Evolutionary conservation across 2,797 vertebrate species (phyloP), one percentile per base, ranked within the genome.

Genomic region (Leptatherina wallacei): DNA sequence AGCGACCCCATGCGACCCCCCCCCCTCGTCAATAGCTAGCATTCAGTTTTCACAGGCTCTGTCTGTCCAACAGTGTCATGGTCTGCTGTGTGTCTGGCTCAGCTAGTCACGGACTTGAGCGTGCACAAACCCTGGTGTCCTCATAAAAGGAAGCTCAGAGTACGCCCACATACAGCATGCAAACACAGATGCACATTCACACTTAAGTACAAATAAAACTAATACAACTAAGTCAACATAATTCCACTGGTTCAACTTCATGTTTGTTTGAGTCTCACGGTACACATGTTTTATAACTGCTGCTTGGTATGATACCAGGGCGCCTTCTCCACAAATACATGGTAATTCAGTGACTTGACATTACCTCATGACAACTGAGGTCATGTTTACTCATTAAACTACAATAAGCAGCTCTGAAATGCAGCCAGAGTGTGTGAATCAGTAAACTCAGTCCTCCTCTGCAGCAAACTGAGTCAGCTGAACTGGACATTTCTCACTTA

Each of bases 381-480:
- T 90, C 85, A 83, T 84, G 85, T 89, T 87, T 83, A 76, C 82
- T 75, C 83, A 1, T 47, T 16, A 73, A 61, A 51, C 64, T 33
- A 75, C 75, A 84, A 81, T 66, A 42, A 49, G 7, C 55, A 4
- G 70, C 62, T 72, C 72, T 77, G 76, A 81, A 33, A 71, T 6
- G 24, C 49, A 35, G 68, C 73, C 56, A 3, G 51, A 11, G 73
- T 1, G 36, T 6, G 71, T 73, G 83, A 72, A 71, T 81, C 73
- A 73, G 82, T 83, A 56, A 76, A n/a, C 65, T 1, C 55, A 1
- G 56, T 11, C 36, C 52, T 51, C 32, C 49, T 32, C 30, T 10
- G 58, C 58, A 64, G 38, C 51, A 4, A 1, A 73, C 87, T 83
- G 89, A 90, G 36, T 91, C 83, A 89, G 89, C 84, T 55, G 1